Percentiles rank a stretch among this genome's conserved stretches.
Conservation (phyloP, 2,113 vertebrate species). For the Melanotaenia duboulayi region DNA sequence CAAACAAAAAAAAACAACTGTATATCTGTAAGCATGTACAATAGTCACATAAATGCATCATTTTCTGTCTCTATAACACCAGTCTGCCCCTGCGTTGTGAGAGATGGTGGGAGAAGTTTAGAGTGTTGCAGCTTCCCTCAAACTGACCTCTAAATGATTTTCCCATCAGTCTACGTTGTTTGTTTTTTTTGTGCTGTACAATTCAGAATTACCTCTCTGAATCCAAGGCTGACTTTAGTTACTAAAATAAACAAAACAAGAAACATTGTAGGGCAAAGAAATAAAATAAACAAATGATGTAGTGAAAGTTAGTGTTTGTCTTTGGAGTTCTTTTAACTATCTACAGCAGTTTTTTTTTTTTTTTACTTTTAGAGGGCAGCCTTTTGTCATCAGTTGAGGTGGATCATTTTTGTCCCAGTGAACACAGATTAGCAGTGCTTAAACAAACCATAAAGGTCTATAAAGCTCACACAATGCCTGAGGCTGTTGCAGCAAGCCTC, state of each 20-base stretch:
- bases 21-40: slow-evolving; percentile 81
- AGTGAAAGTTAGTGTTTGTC: slow-evolving; percentile 64
- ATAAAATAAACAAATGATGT: slow-evolving; percentile 55
- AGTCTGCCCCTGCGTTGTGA: slow-evolving; percentile 62
- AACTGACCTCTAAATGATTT: slow-evolving; percentile 58
- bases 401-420: slow-evolving; percentile 59
- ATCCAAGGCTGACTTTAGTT: slow-evolving; percentile 78
- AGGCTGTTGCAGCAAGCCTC: slow-evolving; percentile 60
- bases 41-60: slow-evolving; percentile 71
- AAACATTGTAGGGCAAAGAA: slow-evolving; percentile 66
- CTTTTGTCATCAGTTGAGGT: slow-evolving; percentile 58
- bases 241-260: slow-evolving; percentile 77
- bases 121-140: slow-evolving; percentile 55
- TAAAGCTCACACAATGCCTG: slow-evolving; percentile 76
- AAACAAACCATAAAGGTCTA: slow-evolving; percentile 61
- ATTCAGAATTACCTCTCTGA: slow-evolving; percentile 78
- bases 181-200: slow-evolving; percentile 69
- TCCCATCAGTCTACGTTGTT: slow-evolving; percentile 20
- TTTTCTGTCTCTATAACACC: slow-evolving; percentile 68
- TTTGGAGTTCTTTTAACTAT: slow-evolving; percentile 54
- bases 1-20: slow-evolving; percentile 67
- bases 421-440: slow-evolving; percentile 71
- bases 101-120: slow-evolving; percentile 56
- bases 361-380: slow-evolving; percentile 25
- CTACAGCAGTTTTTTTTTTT: slow-evolving; percentile 24